Percentiles rank a stretch among this genome's conserved stretches.
phyloP scores from a whole-genome alignment of 2,888 invertebrate species.

The Tachina grossa region DNA sequence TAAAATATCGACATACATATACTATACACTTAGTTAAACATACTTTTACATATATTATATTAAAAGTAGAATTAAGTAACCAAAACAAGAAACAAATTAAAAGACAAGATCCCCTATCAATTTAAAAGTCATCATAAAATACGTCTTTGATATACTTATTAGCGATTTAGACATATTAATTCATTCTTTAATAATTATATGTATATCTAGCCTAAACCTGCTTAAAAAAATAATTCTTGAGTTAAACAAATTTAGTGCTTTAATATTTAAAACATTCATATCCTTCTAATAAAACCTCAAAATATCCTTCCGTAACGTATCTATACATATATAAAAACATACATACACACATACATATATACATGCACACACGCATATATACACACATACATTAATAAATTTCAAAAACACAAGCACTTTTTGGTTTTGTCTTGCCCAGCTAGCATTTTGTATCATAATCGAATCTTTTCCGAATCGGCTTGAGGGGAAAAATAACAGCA shows the following conservation, averaged over 20 bases:
- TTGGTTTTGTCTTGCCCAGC: neutral
- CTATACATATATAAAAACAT: no score
- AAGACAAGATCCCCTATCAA: neutral
- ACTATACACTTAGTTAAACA: no score
- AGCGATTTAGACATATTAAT: conserved; percentile 3
- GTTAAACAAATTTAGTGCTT: neutral
- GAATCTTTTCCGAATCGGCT: no score
- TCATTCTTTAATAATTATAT: no score
- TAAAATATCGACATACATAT: no score
- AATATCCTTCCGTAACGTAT: neutral
- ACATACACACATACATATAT: no score
- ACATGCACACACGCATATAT: no score
- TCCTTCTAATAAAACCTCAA: conserved; percentile 10
- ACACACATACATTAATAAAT: neutral
- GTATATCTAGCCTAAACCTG: neutral
- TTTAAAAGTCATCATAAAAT: conserved; percentile 5
- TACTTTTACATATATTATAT: no score
- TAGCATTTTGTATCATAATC: no score
- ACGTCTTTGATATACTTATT: neutral
- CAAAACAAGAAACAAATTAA: neutral
- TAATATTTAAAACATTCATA: neutral
- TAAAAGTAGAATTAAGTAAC: no score
- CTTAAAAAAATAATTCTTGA: neutral
- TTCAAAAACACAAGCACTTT: neutral
- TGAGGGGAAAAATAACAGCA: no score